Base-by-base conservation (phyloP, 1,140 invertebrate species). In the Orchesella cincta region DNA sequence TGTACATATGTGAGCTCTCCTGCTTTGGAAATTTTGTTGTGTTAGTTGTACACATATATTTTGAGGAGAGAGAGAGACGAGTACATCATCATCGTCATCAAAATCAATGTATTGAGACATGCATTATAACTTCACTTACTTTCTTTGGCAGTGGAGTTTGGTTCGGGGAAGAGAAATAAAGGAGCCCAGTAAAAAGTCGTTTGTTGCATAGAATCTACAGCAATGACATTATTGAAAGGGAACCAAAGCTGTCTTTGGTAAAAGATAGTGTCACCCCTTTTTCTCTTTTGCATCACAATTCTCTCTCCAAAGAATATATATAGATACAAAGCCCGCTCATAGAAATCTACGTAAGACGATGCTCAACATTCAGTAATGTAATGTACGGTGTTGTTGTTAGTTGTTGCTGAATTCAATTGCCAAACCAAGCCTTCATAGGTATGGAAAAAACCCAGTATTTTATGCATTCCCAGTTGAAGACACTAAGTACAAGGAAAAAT, bases 41-140 rank as follows among this genome's bases (percentile, higher is more conserved):
- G 39, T 46, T 8, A 5, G 5, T 46, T 46, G 39, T 46, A 46
- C 39, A 46, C 18, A n/a, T n/a, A n/a, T n/a, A n/a, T 46, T 8
- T 46, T 8, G 39, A 57, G 14, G 23, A 5, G 12, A 57, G 12
- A 14, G 52, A 12, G 12, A n/a, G 23, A n/a, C 52, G 52, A 57
- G 52, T 57, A 57, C 52, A 57, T 57, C 52, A 57, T 57, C 52
- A 26, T 57, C 52, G 52, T 57, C 52, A 57, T 57, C 52, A 57
- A 57, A 57, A 57, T 57, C 52, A 57, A 57, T 57, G 52, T 57
- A 57, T 57, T 57, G 52, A 57, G 52, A 57, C 52, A 57, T 57
- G 52, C 52, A 57, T 57, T 57, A 57, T 57, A 57, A 57, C 52
- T 57, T 57, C 52, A 57, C 52, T 57, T 57, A 57, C 52, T 57